Base-by-base conservation (phyloP, 2,888 invertebrate genomes). In the Crematogaster levior region DNA sequence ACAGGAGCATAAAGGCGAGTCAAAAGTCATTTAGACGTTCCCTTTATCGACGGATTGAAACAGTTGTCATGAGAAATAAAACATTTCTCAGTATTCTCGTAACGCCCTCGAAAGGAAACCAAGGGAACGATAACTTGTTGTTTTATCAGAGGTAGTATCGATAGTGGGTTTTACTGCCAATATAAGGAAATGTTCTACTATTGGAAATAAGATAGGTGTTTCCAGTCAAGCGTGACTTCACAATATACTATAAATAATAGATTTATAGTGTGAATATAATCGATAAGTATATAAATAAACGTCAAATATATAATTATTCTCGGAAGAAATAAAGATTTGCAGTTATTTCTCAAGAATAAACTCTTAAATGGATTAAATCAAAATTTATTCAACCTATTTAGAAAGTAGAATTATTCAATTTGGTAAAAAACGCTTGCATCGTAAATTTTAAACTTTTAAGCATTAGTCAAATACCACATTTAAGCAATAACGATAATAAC, bases 1-100 rank as follows among this genome's bases (percentile, higher is more conserved):
- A 30, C 15, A 4, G 10, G 7, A 40, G 34, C 37, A 73, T 60
- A 80, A 73, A 73, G 48, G 40, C 30, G 63, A 61, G 63, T 87
- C 74, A 53, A 68, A 43, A 37, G 58, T 72, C 79, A 51, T 77
- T 79, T 51, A 61, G 43, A 24, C 60, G 68, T 63, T 80, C 48
- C 63, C 60, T 43, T 40, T 73, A n/a, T 63, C 53, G 61, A 73
- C 68, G 24, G 21, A 48, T 80, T 77, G 85, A 70, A 82, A 72
- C 84, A 70, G 74, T 53, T 73, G 81, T 66, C 75, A 43, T 53
- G 74, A 80, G 65, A 65, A 87, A 87, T 84, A 85, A 85, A 87
- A 60, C 18, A 61, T 60, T 48, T 60, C 37, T 37, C 43, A 48
- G 37, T 15, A 56, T 1, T 66, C 43, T 18, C n/a, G 15, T 37